phyloP scores from a whole-genome alignment of 2,113 vertebrate genomes.

The Trogon melanurus region DNA sequence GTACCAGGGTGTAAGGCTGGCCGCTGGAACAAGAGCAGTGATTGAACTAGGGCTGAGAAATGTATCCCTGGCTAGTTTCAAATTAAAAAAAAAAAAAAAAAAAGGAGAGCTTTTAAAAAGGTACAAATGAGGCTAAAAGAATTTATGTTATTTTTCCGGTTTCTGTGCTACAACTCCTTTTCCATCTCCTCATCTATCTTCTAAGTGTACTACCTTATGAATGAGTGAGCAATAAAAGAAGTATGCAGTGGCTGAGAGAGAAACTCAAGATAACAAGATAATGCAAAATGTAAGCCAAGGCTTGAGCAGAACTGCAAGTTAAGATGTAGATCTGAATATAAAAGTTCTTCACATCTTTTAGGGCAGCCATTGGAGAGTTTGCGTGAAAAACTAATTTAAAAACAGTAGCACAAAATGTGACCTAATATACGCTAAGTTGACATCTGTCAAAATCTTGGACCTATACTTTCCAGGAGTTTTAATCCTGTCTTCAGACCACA shows the following conservation, averaged over 20 bases:
- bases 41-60: constrained; percentile 29
- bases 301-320: neutral
- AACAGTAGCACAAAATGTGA: neutral
- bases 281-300: neutral
- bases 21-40: neutral
- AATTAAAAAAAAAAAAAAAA: neutral
- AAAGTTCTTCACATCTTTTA: neutral
- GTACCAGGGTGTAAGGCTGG: neutral
- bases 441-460: neutral
- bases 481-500: neutral
- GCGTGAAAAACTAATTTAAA: neutral
- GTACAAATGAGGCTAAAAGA: constrained; percentile 56
- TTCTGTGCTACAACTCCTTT: constrained; percentile 53
- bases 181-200: constrained; percentile 51
- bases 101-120: constrained; percentile 6
- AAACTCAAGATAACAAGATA: constrained; percentile 58
- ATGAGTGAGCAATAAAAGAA: constrained; percentile 67
- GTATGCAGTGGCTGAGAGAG: constrained; percentile 48
- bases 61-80: constrained; percentile 38
- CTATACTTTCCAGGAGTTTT: neutral
- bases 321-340: neutral
- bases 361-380: neutral
- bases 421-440: neutral
- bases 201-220: constrained; percentile 36
- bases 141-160: constrained; percentile 62